phyloP scores from a whole-genome alignment of 1,140 invertebrate genomes.

The Dreissena polymorpha region DNA sequence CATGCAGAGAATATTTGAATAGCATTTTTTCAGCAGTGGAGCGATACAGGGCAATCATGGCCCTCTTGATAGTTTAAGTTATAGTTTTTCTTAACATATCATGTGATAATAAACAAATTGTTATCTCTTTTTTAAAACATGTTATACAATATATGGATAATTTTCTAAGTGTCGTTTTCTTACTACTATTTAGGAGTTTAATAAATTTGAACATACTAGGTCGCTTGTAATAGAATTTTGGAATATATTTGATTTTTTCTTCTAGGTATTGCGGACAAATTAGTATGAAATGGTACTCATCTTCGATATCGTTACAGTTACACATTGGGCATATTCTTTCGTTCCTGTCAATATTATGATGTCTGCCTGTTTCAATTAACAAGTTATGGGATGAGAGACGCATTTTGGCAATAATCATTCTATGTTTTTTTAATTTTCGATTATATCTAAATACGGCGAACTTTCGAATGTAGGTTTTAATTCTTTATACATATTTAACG shows the following conservation, averaged over 20 bases:
- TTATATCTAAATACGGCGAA: background rate
- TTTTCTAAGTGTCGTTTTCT: too few species aligned
- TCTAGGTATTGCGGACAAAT: slow-evolving; percentile 1
- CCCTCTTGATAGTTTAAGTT: too few species aligned
- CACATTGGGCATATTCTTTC: slow-evolving; percentile 2
- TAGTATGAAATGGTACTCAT: background rate
- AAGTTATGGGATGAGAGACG: slow-evolving; percentile 5
- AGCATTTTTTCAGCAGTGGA: too few species aligned
- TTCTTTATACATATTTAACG: background rate
- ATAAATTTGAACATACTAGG: too few species aligned
- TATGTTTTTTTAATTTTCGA: background rate
- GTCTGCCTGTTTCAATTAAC: slow-evolving; percentile 19
- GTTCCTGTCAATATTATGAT: slow-evolving; percentile 14
- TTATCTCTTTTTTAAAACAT: too few species aligned
- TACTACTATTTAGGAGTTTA: too few species aligned
- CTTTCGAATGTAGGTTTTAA: background rate
- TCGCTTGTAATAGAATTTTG: background rate
- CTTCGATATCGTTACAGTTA: slow-evolving; percentile 1
- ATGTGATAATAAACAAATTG: too few species aligned
- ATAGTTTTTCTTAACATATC: too few species aligned
- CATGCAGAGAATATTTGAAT: too few species aligned
- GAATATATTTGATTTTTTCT: slow-evolving; percentile 4
- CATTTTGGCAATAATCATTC: background rate
- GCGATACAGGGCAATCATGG: too few species aligned
- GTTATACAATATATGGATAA: too few species aligned